Conservation (phyloP, 2,797 vertebrate genomes). For the Buphagus erythrorhynchus region DNA sequence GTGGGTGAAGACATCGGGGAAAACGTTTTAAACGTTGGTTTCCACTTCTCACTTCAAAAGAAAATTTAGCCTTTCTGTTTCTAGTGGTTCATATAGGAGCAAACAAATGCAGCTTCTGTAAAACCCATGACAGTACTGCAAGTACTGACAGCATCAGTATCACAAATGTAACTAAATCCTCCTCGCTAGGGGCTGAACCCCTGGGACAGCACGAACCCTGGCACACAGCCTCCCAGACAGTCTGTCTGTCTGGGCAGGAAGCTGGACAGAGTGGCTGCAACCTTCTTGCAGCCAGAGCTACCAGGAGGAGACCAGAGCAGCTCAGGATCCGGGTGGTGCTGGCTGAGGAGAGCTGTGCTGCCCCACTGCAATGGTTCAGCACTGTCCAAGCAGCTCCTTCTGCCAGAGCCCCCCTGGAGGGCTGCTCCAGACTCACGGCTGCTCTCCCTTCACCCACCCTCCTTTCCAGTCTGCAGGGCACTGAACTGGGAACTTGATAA, state of each 20-base stretch:
- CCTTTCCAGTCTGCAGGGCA: not conserved
- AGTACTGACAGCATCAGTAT: not conserved
- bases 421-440: not conserved
- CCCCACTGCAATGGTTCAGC: not conserved
- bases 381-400: rapidly evolving
- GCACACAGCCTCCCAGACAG: slow-evolving; percentile 34
- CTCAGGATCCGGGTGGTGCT: not conserved
- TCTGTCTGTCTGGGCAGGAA: slow-evolving; percentile 44
- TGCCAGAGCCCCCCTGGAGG: not conserved
- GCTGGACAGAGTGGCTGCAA: not conserved
- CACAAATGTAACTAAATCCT: slow-evolving; percentile 22
- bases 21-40: not conserved
- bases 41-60: not conserved
- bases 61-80: not conserved
- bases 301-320: not conserved
- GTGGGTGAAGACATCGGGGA: not conserved
- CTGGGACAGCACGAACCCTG: slow-evolving; percentile 1
- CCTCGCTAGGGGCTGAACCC: not conserved
- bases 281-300: not conserved
- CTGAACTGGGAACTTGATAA: not conserved
- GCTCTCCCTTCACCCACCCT: not conserved
- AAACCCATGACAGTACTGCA: not conserved
- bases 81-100: not conserved
- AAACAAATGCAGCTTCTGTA: not conserved
- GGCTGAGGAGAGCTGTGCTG: not conserved